A percentile compares a stretch with the other conserved stretches of the same genome.
Evolutionary conservation across 1,140 invertebrate species (phyloP).

Genomic region (Galleria mellonella): DNA sequence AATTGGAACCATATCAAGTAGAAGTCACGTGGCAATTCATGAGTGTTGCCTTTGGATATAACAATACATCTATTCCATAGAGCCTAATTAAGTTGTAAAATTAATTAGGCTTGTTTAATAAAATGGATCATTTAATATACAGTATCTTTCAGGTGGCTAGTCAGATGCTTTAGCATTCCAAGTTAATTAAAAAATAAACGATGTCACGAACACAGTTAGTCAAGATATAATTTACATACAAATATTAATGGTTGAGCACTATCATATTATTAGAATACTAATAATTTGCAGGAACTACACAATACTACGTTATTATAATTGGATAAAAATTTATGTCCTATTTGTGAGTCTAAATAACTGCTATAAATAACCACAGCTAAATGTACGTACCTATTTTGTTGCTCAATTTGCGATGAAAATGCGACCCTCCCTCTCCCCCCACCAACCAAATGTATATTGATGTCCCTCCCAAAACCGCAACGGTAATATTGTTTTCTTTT

Average conservation of each 20-base stretch:
- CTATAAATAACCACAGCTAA: conserved; percentile 53
- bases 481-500: conserved; percentile 68
- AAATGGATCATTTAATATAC: no score
- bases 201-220: no score
- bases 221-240: no score
- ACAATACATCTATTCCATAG: no score
- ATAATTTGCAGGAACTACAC: not conserved
- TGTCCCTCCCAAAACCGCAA: conserved; percentile 51
- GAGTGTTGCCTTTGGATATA: no score
- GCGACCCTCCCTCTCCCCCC: conserved; percentile 29
- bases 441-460: conserved; percentile 65
- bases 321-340: conserved; percentile 10
- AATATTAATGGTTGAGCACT: not conserved
- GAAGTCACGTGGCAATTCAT: no score
- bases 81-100: no score
- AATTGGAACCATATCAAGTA: no score
- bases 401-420: conserved; percentile 60
- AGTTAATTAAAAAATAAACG: no score
- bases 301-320: not conserved
- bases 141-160: no score
- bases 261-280: not conserved
- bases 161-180: no score
- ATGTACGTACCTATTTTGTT: conserved; percentile 46
- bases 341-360: conserved; percentile 25
- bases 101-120: no score